A percentile compares a stretch with the other conserved stretches of the same genome.
Conservation (phyloP, 2,888 invertebrate genomes). For the Nephrotoma appendiculata region DNA sequence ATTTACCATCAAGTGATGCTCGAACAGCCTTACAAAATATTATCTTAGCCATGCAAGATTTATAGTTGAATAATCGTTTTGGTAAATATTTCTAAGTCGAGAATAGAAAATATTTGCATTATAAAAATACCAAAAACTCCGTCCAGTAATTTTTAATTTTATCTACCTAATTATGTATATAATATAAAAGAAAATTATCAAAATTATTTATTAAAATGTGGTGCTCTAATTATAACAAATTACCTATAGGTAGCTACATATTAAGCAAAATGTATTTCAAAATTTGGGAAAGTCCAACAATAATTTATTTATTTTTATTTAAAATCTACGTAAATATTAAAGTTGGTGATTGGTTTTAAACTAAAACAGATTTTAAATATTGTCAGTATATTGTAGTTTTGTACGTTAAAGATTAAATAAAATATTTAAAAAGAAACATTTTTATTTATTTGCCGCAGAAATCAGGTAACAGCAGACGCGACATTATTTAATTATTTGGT, state of each 20-base stretch:
- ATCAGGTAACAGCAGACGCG: no score
- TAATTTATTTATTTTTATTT: background rate
- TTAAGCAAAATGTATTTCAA: background rate
- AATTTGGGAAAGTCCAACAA: background rate
- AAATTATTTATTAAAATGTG: background rate
- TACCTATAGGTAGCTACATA: background rate
- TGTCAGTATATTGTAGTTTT: background rate
- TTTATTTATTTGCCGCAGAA: no score
- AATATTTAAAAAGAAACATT: background rate
- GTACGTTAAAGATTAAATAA: background rate
- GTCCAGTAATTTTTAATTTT: background rate
- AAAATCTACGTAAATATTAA: background rate
- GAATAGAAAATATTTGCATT: background rate
- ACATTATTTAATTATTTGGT: no score
- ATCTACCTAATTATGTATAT: background rate
- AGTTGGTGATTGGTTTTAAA: background rate
- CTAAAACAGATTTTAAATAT: background rate
- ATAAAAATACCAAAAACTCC: background rate
- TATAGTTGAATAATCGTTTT: slow-evolving; percentile 14
- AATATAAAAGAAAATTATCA: background rate
- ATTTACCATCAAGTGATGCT: slow-evolving; percentile 69
- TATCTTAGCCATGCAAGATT: slow-evolving; percentile 67
- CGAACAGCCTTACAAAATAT: slow-evolving; percentile 75
- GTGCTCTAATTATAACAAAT: background rate
- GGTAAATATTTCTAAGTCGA: background rate